Evolutionary conservation across 2,113 vertebrate genomes (phyloP).

Genomic region (Scatophagus argus): DNA sequence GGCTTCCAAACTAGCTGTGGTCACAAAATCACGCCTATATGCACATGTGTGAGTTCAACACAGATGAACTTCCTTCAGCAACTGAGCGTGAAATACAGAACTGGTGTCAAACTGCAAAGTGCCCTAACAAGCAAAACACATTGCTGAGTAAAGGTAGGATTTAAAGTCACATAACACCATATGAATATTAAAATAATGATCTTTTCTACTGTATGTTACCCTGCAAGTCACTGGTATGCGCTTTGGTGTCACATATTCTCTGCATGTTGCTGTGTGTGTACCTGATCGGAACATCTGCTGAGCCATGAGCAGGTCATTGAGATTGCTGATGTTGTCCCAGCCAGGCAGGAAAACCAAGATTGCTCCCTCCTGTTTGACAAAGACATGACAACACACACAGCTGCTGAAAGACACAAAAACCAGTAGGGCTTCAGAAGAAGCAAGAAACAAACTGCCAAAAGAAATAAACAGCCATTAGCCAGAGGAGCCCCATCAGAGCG

Average conservation of each 20-base stretch:
- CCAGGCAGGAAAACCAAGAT: slow-evolving; percentile 97
- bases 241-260: not conserved
- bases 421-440: not conserved
- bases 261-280: slow-evolving; percentile 63
- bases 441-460: slow-evolving; percentile 7
- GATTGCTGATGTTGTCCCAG: slow-evolving; percentile 97
- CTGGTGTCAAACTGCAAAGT: not conserved
- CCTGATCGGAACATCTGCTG: slow-evolving; percentile 98
- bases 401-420: slow-evolving; percentile 8
- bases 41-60: too few relatives aligned
- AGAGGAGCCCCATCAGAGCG: not conserved
- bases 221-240: not conserved
- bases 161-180: not conserved
- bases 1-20: not conserved
- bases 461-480: slow-evolving; percentile 27
- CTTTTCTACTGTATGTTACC: not conserved
- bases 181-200: not conserved
- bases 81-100: not conserved
- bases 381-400: slow-evolving; percentile 28
- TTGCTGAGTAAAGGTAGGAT: not conserved
- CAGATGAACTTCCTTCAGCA: not conserved
- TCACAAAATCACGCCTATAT: too few relatives aligned
- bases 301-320: slow-evolving; percentile 93
- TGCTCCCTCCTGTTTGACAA: slow-evolving; percentile 90
- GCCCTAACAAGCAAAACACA: not conserved